phyloP scores from a whole-genome alignment of 2,888 invertebrate genomes.

The Drosophila setosimentum region DNA sequence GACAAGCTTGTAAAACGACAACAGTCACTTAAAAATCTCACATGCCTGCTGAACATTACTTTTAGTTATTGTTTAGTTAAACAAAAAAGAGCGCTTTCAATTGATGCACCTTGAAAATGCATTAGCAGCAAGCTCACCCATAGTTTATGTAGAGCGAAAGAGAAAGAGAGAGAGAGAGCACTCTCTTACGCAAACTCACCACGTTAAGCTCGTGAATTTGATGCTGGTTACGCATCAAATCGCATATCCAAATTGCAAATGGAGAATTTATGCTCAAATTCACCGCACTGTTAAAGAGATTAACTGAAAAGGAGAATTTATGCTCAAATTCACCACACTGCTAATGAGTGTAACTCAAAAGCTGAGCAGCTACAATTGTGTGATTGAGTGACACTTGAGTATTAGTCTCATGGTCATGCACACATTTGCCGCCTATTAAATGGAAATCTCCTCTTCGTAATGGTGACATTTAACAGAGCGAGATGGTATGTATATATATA shows the following conservation, averaged over 20 bases:
- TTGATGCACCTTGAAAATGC: slow-evolving; percentile 38
- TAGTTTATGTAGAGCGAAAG: neutral
- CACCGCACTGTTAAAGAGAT: neutral
- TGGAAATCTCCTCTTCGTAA: slow-evolving; percentile 1
- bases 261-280: neutral
- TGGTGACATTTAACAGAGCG: slow-evolving; percentile 27
- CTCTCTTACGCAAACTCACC: slow-evolving; percentile 23
- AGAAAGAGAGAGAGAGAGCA: too few species aligned
- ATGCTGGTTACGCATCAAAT: neutral
- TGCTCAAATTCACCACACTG: neutral
- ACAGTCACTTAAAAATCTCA: slow-evolving; percentile 25
- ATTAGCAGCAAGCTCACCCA: slow-evolving; percentile 13
- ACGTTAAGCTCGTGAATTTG: slow-evolving; percentile 1
- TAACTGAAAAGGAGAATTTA: neutral
- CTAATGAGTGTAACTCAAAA: neutral
- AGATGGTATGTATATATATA: slow-evolving; percentile 7
- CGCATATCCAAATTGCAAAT: neutral
- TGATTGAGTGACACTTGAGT: slow-evolving; percentile 18
- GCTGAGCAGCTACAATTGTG: neutral
- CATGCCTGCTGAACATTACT: slow-evolving; percentile 1
- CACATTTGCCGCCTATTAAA: slow-evolving; percentile 9
- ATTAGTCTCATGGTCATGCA: slow-evolving; percentile 16
- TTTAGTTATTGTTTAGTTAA: slow-evolving; percentile 5
- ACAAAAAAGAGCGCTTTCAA: slow-evolving; percentile 9
- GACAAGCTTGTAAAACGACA: slow-evolving; percentile 27